Base-by-base conservation (phyloP, 2,888 invertebrate genomes). In the Cetonia aurata region DNA sequence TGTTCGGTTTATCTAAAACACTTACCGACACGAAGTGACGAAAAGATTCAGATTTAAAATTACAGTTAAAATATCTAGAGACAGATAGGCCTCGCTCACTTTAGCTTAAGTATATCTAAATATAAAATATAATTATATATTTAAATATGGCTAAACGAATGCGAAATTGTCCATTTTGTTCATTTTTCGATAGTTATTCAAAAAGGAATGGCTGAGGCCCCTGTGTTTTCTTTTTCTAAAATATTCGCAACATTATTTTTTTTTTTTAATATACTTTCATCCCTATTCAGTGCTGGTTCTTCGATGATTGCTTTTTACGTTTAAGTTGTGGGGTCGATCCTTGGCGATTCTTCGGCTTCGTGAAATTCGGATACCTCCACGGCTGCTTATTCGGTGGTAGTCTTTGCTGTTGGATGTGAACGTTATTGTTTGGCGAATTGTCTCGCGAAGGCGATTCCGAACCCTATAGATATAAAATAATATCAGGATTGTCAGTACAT, bases 381-480 rank as follows among this genome's bases (percentile, higher is more conserved):
- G 56, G 31, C 37, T 67, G 60, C 25, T 69, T 71, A 12, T 46
- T 70, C n/a, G 52, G 42, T 25, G 71, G 73, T 44, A 73, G 60
- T 66, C 75, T 76, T 15, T 77, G 79, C 17, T 75, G 71, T 31
- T 75, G 75, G 33, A 74, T 72, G 71, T 80, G 79, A 12, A 80
- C 75, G 72, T 77, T 77, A 69, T 76, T 77, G 70, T 83, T 84
- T 59, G 84, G 84, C 19, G 84, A 84, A 74, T 81, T 83, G 75
- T 84, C 83, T 50, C 84, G 78, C 6, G 84, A 83, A 25, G 82
- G 82, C 56, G 81, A 80, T 72, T 83, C 83, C 9, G 84, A 83
- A 19, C 83, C 83, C 84, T 83, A 73, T 56, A 77, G 6, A 37
- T 9, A 37, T 10, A 37, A 33, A 37, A 37, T 48, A 10, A 48